A percentile compares a stretch with the other conserved stretches of the same genome.
Evolutionary conservation across 2,797 vertebrate species (phyloP).

Genomic region (Sardinella longiceps): DNA sequence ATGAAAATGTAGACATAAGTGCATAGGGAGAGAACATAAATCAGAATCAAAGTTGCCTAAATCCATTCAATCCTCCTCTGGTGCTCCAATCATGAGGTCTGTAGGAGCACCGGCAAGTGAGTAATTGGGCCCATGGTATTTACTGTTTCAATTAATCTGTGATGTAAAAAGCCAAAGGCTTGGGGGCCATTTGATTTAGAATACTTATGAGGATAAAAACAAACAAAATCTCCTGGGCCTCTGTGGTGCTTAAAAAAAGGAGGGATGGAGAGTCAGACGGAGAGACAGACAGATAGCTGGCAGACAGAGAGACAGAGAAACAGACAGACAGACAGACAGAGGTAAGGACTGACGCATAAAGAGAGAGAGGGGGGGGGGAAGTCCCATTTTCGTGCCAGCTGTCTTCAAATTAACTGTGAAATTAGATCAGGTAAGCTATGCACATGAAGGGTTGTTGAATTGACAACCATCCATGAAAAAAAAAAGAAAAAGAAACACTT

Average conservation of each 20-base stretch:
- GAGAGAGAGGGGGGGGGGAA: conserved; percentile 19
- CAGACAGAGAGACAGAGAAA: conserved; percentile 11
- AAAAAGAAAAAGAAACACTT: conserved; percentile 28
- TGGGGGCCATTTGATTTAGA: conserved; percentile 45
- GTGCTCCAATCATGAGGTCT: not conserved
- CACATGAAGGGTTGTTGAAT: conserved; percentile 44
- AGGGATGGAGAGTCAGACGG: not conserved
- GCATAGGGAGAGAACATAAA: not conserved
- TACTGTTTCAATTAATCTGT: conserved; percentile 47
- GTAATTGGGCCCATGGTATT: conserved; percentile 55
- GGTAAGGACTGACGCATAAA: not conserved
- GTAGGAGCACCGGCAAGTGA: conserved; percentile 29
- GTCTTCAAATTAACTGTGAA: conserved; percentile 44
- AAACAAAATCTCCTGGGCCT: conserved; percentile 29
- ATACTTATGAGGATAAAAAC: conserved; percentile 36
- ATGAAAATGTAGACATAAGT: conserved; percentile 3
- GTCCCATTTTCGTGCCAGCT: conserved; percentile 23
- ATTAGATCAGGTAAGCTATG: conserved; percentile 46
- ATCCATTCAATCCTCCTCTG: conserved; percentile 12
- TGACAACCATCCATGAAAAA: conserved; percentile 43
- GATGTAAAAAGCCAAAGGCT: conserved; percentile 41
- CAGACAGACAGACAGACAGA: not conserved
- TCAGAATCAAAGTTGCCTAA: conserved; percentile 15
- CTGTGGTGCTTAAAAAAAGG: conserved; percentile 23
- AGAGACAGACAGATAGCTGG: conserved; percentile 31